phyloP scores from a whole-genome alignment of 2,888 invertebrate genomes.

The Galerucella calmariensis region DNA sequence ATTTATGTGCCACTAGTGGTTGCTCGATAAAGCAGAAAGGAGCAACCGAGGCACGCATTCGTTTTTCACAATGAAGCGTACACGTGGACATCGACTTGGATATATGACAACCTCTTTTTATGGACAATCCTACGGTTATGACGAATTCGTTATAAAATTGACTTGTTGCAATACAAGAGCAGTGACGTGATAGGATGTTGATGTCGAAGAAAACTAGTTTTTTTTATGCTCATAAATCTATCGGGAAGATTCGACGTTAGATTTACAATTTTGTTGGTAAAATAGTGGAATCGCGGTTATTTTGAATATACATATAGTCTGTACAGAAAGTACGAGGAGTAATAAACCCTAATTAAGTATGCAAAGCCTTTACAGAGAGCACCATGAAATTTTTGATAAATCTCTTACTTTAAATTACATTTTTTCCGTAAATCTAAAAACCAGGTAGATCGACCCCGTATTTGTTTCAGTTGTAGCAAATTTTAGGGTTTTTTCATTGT shows the following conservation, averaged over 20 bases:
- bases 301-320: too few relatives aligned
- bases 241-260: not conserved
- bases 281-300: not conserved
- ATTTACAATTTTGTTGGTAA: not conserved
- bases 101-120: conserved; percentile 32
- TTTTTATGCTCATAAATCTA: conserved; percentile 2
- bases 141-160: conserved; percentile 32
- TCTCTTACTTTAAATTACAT: too few relatives aligned
- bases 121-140: conserved; percentile 27
- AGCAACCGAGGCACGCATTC: conserved; percentile 36
- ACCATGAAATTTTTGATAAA: too few relatives aligned
- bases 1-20: conserved; percentile 45
- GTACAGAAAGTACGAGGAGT: too few relatives aligned
- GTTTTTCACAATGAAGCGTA: conserved; percentile 41
- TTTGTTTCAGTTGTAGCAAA: too few relatives aligned
- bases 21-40: conserved; percentile 33
- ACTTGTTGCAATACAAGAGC: conserved; percentile 28
- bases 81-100: conserved; percentile 40
- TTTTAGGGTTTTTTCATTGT: too few relatives aligned
- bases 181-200: conserved; percentile 16
- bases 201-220: conserved; percentile 11
- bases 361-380: too few relatives aligned
- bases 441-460: too few relatives aligned
- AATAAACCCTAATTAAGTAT: too few relatives aligned
- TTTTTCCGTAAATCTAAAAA: too few relatives aligned